phyloP scores from a whole-genome alignment of 2,888 invertebrate species.

The Polietes domitor region DNA sequence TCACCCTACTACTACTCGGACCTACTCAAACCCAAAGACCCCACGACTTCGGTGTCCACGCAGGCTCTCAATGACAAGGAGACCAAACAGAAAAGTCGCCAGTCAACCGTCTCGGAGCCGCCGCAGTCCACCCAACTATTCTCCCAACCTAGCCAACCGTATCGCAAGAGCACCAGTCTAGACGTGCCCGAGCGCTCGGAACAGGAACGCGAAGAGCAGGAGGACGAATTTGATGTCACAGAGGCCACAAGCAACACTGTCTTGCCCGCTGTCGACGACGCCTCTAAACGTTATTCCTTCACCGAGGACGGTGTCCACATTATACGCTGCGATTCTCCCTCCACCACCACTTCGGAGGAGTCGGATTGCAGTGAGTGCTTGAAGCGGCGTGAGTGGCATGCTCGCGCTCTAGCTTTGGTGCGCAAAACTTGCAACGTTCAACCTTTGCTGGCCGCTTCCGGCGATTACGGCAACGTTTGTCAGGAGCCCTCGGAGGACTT shows the following conservation, averaged over 20 bases:
- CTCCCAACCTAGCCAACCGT: conserved; percentile 79
- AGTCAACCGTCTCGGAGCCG: conserved; percentile 81
- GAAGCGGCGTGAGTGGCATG: conserved; percentile 81
- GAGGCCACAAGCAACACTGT: conserved; percentile 59
- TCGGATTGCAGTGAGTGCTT: conserved; percentile 81
- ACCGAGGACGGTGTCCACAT: conserved; percentile 86
- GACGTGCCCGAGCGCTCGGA: conserved; percentile 84
- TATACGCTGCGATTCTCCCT: conserved; percentile 81
- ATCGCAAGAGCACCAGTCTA: conserved; percentile 88
- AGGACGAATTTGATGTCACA: conserved; percentile 65
- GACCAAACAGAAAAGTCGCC: conserved; percentile 78
- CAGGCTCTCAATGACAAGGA: conserved; percentile 70
- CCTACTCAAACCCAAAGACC: conserved; percentile 82
- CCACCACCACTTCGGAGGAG: conserved; percentile 80
- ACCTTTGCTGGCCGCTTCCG: conserved; percentile 69
- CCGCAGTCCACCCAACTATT: conserved; percentile 78
- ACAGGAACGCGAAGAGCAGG: conserved; percentile 67
- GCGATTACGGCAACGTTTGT: conserved; percentile 70
- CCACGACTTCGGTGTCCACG: conserved; percentile 26
- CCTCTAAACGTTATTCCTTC: conserved; percentile 86
- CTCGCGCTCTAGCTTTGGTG: conserved; percentile 79
- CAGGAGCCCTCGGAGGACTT: conserved; percentile 64
- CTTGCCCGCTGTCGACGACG: conserved; percentile 61
- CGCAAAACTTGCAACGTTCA: conserved; percentile 80
- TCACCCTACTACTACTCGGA: conserved; percentile 93